phyloP scores from a whole-genome alignment of 2,888 invertebrate genomes.

The Neoascia interrupta region DNA sequence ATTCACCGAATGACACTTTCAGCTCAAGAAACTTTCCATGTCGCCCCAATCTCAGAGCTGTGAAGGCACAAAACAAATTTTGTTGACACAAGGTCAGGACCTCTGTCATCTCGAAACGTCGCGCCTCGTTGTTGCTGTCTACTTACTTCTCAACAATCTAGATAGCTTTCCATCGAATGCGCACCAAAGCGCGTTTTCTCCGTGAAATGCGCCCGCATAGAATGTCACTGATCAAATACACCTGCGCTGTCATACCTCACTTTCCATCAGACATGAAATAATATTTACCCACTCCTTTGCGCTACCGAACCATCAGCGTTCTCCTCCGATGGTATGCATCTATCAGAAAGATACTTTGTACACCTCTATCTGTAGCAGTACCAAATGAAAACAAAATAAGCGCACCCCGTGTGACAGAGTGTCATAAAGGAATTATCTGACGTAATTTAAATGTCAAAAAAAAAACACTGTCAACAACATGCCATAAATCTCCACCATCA shows the following conservation, averaged over 20 bases:
- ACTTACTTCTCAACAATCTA: constrained; percentile 15
- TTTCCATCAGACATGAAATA: constrained; percentile 39
- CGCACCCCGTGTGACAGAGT: constrained; percentile 48
- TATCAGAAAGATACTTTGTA: constrained; percentile 47
- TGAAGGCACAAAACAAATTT: too few relatives aligned
- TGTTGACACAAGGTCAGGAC: constrained; percentile 56
- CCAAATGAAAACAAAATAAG: constrained; percentile 16
- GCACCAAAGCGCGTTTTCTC: constrained; percentile 9
- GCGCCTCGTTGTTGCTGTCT: too few relatives aligned
- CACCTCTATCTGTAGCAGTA: constrained; percentile 26
- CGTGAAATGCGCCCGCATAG: constrained; percentile 37
- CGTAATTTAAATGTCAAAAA: constrained; percentile 69
- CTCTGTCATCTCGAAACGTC: constrained; percentile 53
- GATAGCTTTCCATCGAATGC: constrained; percentile 29
- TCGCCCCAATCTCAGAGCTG: too few relatives aligned
- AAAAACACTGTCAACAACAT: constrained; percentile 64
- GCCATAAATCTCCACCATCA: constrained; percentile 55
- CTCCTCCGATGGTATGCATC: too few relatives aligned
- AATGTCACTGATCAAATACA: constrained; percentile 60
- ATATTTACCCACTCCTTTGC: constrained; percentile 49
- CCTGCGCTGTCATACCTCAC: constrained; percentile 54
- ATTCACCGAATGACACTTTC: too few relatives aligned
- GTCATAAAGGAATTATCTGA: constrained; percentile 68
- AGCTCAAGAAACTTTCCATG: too few relatives aligned
- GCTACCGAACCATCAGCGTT: constrained; percentile 29